A percentile compares a stretch with the other conserved stretches of the same genome.
Evolutionary conservation across 2,888 invertebrate species (phyloP).

Genomic region (Choristoneura rosaceana): DNA sequence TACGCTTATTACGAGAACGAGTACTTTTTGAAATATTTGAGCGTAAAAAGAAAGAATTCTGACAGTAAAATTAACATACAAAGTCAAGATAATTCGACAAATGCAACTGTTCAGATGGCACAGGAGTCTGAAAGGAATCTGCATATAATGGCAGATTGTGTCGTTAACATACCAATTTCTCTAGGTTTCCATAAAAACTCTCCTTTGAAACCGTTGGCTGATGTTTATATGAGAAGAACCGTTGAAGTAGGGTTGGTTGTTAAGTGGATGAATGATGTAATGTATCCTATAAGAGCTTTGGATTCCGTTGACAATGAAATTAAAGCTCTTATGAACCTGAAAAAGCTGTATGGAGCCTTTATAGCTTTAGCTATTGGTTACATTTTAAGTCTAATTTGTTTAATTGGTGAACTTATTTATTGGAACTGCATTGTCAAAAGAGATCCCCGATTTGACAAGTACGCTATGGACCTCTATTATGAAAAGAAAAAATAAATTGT

Average conservation of each 20-base stretch:
- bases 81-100: conserved; percentile 54
- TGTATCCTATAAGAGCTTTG: conserved; percentile 84
- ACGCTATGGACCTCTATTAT: conserved; percentile 85
- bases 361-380: conserved; percentile 90
- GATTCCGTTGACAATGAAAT: conserved; percentile 85
- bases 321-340: conserved; percentile 92
- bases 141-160: conserved; percentile 93
- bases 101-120: conserved; percentile 49
- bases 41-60: conserved; percentile 83
- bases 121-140: conserved; percentile 79
- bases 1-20: conserved; percentile 93
- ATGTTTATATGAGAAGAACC: conserved; percentile 87
- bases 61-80: conserved; percentile 54
- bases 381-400: conserved; percentile 81
- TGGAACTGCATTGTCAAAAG: conserved; percentile 88
- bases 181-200: conserved; percentile 93
- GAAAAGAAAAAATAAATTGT: conserved; percentile 70
- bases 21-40: conserved; percentile 88
- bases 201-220: conserved; percentile 89
- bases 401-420: conserved; percentile 87
- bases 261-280: conserved; percentile 92
- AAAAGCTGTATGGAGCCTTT: conserved; percentile 91
- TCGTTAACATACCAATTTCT: conserved; percentile 92
- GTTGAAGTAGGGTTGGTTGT: conserved; percentile 91
- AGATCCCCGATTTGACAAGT: conserved; percentile 90